Percentiles rank a stretch among this genome's conserved stretches.
These are phyloP conservation scores for Ictalurus punctatus DNA, from an alignment of 2,113 vertebrate species.

Conservation along the genomic window DNA sequence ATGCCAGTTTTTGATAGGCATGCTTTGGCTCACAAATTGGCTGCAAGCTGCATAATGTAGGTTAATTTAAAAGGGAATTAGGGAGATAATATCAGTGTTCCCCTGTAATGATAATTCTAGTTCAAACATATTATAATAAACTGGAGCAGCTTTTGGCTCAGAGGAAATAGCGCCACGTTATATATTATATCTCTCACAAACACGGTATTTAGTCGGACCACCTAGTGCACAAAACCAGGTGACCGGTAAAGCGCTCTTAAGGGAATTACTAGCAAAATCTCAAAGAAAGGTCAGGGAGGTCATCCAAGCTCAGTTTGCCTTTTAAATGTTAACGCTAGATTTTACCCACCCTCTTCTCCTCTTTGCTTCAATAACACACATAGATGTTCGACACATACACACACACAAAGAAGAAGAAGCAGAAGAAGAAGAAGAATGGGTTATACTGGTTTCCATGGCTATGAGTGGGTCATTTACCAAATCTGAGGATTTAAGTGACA, in stretches of 20 bases:
- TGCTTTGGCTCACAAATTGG: neutral
- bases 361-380: slow-evolving; percentile 48
- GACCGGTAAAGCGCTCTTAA: slow-evolving; percentile 60
- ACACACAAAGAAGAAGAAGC: slow-evolving; percentile 36
- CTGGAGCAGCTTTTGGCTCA: neutral
- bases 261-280: slow-evolving; percentile 70
- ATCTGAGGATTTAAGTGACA: slow-evolving; percentile 25
- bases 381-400: slow-evolving; percentile 43
- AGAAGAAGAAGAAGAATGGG: slow-evolving; percentile 57
- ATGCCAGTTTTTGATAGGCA: neutral
- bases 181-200: slow-evolving; percentile 7
- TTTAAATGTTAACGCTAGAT: slow-evolving; percentile 65
- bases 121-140: slow-evolving; percentile 5
- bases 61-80: slow-evolving; percentile 55
- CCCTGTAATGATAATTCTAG: slow-evolving; percentile 20
- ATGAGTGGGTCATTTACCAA: slow-evolving; percentile 58
- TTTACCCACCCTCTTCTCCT: slow-evolving; percentile 55
- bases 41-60: slow-evolving; percentile 35
- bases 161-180: neutral
- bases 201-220: slow-evolving; percentile 8
- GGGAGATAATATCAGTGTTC: slow-evolving; percentile 46
- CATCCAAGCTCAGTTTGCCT: slow-evolving; percentile 60
- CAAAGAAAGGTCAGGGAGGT: slow-evolving; percentile 49
- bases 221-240: slow-evolving; percentile 31
- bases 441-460: slow-evolving; percentile 71